These are phyloP conservation scores for Sapayoa aenigma DNA, from an alignment of 2,113 vertebrate species.

Conservation along the genomic window DNA sequence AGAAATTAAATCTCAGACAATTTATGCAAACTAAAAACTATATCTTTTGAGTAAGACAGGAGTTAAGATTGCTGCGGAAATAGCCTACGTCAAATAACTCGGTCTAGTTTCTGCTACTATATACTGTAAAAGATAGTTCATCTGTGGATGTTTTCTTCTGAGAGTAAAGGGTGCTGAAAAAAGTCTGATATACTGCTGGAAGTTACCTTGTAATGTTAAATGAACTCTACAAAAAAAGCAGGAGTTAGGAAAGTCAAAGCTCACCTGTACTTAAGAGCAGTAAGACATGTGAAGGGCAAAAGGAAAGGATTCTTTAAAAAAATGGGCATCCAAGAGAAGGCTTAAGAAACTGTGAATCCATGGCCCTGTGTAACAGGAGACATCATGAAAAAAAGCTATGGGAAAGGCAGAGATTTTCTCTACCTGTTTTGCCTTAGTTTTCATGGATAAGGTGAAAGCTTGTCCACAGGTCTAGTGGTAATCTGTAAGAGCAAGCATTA, in stretches of 20 bases:
- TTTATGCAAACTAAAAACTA: neutral
- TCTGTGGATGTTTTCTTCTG: neutral
- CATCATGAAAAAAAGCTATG: neutral
- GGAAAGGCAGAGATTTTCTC: neutral
- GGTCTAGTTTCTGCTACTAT: neutral
- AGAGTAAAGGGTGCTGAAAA: neutral
- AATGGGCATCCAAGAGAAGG: neutral
- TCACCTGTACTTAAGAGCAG: neutral
- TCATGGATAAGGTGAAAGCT: neutral
- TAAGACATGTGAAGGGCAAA: neutral
- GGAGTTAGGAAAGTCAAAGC: neutral
- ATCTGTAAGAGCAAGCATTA: rapidly evolving
- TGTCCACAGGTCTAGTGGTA: neutral
- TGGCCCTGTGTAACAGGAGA: neutral
- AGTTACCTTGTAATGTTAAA: neutral
- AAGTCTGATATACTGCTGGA: neutral
- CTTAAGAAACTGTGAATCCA: neutral
- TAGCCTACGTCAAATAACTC: neutral
- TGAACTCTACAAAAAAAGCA: neutral
- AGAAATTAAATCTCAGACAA: neutral
- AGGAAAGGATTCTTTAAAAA: neutral
- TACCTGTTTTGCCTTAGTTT: neutral
- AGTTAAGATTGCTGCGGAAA: neutral
- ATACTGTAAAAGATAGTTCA: neutral
- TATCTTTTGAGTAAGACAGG: neutral